phyloP scores from a whole-genome alignment of 1,140 invertebrate species.

The Aphaenogaster floridana region DNA sequence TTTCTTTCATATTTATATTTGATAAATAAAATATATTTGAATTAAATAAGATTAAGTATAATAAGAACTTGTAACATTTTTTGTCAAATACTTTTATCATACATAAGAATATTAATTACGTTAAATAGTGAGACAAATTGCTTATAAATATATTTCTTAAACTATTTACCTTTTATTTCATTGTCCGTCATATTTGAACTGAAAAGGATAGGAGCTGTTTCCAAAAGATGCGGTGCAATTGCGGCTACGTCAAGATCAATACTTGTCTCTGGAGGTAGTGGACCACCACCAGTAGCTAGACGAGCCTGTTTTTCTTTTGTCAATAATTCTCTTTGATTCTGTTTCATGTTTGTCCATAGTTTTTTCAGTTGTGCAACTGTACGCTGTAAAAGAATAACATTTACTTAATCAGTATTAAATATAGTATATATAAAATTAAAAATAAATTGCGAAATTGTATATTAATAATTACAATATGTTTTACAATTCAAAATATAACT shows the following conservation, averaged over 20 bases:
- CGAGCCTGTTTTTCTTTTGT: constrained; percentile 46
- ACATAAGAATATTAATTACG: too few relatives aligned
- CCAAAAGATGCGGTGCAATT: constrained; percentile 31
- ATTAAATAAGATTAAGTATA: too few relatives aligned
- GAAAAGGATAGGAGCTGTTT: constrained; percentile 33
- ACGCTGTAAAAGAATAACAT: constrained; percentile 12
- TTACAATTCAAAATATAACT: background rate
- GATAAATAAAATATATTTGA: constrained; percentile 2
- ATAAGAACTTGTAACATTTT: too few relatives aligned
- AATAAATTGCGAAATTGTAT: background rate
- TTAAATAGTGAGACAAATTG: too few relatives aligned
- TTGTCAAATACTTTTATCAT: too few relatives aligned
- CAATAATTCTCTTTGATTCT: constrained; percentile 13
- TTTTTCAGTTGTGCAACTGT: constrained; percentile 39
- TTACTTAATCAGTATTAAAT: background rate
- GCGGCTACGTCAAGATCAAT: constrained; percentile 27
- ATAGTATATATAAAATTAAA: too few relatives aligned
- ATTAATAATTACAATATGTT: background rate
- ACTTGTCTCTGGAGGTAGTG: background rate
- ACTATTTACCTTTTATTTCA: too few relatives aligned
- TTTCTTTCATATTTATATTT: too few relatives aligned
- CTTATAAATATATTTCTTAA: too few relatives aligned
- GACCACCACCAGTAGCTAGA: constrained; percentile 38
- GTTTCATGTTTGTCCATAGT: constrained; percentile 33
- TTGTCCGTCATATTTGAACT: constrained; percentile 5